Base-by-base conservation (phyloP, 1,140 invertebrate genomes). In the Mactra quadrangularis region DNA sequence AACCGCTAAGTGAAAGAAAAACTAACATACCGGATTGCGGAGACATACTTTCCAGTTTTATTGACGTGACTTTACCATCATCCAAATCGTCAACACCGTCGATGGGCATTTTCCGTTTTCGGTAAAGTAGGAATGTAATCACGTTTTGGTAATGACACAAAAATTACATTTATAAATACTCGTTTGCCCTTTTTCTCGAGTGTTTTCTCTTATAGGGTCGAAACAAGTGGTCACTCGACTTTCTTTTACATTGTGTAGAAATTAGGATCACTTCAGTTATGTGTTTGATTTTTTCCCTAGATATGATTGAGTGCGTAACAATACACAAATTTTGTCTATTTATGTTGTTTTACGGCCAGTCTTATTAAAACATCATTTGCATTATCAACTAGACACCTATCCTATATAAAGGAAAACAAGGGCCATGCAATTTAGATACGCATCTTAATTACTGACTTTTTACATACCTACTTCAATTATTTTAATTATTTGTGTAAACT, bases 201-300 rank as follows among this genome's bases (percentile, higher is more conserved):
- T 41, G 38, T 41, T 41, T 6, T 41, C 6, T n/a, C 6, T 41
- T 41, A 15, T 41, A 15, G 38, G 38, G 6, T 41, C 6, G 15
- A n/a, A 35, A 68, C 64, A 68, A 68, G 64, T 68, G 64, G 64
- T 68, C 64, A 68, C 64, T 68, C 64, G 64, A n/a, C n/a, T n/a
- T n/a, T n/a, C n/a, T 27, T 47, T 68, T 68, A 35, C 64, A 50
- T 41, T 15, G 45, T 68, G 64, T 22, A 41, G 47, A 68, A 50
- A 68, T 68, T 68, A 50, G 64, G 64, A 41, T 31, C 64, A 68
- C 31, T 68, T 68, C 41, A 68, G 45, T 13, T 17, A n/a, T 27
- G 3, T 66, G 62, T 41, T 38, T 38, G 41, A 50, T 41, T 68
- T 47, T 22, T 47, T 52, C 47, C 19, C 45, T n/a, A n/a, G 45